Conservation (phyloP, 2,113 vertebrate genomes). For the Pangasianodon gigas region DNA sequence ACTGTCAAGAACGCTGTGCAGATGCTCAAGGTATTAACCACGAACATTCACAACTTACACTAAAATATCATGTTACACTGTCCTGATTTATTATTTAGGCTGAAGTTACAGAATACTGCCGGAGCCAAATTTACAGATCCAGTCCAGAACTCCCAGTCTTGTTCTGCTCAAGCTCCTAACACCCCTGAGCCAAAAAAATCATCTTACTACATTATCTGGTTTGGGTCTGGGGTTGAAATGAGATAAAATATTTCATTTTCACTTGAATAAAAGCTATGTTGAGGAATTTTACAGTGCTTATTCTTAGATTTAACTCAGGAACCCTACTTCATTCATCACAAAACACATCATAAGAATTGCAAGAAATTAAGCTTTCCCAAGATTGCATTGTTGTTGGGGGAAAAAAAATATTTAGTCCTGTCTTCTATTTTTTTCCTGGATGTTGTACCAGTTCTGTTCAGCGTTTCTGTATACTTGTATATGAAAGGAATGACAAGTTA, state of each 20-base stretch:
- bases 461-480: neutral
- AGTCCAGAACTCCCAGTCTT: neutral
- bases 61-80: neutral
- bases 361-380: neutral
- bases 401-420: no score
- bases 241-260: neutral
- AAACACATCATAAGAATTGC: neutral
- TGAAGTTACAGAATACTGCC: neutral
- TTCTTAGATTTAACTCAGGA: neutral
- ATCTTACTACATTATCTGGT: neutral
- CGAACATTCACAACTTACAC: neutral
- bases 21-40: constrained; percentile 86
- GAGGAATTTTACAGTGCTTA: neutral
- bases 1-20: constrained; percentile 87
- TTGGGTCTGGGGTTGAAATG: neutral
- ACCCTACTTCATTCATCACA: neutral
- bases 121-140: neutral
- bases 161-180: neutral
- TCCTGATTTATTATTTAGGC: neutral
- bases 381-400: neutral
- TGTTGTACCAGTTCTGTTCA: neutral
- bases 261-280: neutral
- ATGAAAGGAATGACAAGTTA: neutral
- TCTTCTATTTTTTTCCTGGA: neutral
- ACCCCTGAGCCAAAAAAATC: neutral